Evolutionary conservation across 2,113 vertebrate species (phyloP).

Genomic region (Oreocharis arfaki): DNA sequence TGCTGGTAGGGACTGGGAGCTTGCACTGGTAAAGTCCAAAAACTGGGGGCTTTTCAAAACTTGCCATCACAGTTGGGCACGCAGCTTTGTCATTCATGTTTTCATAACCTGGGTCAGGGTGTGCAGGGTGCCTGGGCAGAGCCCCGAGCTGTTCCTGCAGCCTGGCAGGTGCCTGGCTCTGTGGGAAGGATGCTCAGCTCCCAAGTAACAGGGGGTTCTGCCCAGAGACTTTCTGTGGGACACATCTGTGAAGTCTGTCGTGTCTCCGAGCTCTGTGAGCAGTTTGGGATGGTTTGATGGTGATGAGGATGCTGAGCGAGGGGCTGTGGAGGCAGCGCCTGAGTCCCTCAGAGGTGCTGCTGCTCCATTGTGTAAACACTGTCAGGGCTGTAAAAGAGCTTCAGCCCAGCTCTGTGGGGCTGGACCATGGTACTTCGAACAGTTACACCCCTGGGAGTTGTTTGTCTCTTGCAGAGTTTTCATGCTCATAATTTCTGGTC

Average conservation of each 20-base stretch:
- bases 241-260: accelerated
- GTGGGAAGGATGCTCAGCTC: neutral
- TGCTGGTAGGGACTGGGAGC: accelerated
- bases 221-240: neutral
- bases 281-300: neutral
- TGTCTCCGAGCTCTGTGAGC: neutral
- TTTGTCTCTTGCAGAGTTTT: neutral
- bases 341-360: accelerated
- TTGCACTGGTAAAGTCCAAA: neutral
- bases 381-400: neutral
- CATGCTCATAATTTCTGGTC: accelerated
- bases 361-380: accelerated
- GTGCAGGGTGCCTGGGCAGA: neutral
- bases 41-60: accelerated
- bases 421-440: accelerated
- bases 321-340: accelerated
- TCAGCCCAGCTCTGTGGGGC: accelerated
- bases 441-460: no score
- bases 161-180: neutral
- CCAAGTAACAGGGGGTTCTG: accelerated
- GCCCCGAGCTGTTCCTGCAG: accelerated
- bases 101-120: accelerated
- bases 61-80: neutral
- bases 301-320: accelerated
- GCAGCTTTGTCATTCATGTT: accelerated